phyloP scores from a whole-genome alignment of 2,797 vertebrate genomes.

The Etheostoma nigrum region DNA sequence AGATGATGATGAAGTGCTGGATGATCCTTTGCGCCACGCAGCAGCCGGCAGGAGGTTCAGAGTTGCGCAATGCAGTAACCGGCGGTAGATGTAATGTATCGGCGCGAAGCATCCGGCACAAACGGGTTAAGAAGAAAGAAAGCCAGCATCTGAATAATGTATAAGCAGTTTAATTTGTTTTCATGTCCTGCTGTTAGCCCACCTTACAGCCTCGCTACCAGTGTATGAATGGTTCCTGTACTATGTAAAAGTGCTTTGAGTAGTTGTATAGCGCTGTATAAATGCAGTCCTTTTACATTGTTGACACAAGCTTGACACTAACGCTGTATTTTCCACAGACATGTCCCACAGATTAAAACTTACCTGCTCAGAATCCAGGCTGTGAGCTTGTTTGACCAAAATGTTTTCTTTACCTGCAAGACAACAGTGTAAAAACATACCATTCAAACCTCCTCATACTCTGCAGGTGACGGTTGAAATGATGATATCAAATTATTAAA shows the following conservation, averaged over 20 bases:
- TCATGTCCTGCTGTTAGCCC: not conserved
- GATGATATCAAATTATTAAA: not conserved
- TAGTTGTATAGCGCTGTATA: no score
- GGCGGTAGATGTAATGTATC: no score
- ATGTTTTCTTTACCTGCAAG: slow-evolving; percentile 92
- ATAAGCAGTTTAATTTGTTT: not conserved
- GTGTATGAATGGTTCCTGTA: no score
- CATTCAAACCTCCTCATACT: not conserved
- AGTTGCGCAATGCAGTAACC: no score
- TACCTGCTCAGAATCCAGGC: slow-evolving; percentile 90
- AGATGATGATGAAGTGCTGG: no score
- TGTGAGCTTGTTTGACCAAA: slow-evolving; percentile 89
- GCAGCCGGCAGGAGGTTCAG: no score
- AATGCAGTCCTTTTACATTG: not conserved
- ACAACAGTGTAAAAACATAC: slow-evolving; percentile 32
- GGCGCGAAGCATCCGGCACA: no score
- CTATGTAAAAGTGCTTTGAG: no score
- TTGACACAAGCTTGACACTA: not conserved
- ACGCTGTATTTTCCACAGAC: not conserved
- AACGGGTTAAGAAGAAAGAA: no score
- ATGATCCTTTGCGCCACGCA: no score
- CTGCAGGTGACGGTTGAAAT: not conserved
- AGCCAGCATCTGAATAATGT: not conserved
- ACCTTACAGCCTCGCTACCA: no score
- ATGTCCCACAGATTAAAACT: not conserved